Evolutionary conservation across 2,797 vertebrate genomes (phyloP), one percentile per base, ranked within the genome.

Genomic region (Pristis pectinata): DNA sequence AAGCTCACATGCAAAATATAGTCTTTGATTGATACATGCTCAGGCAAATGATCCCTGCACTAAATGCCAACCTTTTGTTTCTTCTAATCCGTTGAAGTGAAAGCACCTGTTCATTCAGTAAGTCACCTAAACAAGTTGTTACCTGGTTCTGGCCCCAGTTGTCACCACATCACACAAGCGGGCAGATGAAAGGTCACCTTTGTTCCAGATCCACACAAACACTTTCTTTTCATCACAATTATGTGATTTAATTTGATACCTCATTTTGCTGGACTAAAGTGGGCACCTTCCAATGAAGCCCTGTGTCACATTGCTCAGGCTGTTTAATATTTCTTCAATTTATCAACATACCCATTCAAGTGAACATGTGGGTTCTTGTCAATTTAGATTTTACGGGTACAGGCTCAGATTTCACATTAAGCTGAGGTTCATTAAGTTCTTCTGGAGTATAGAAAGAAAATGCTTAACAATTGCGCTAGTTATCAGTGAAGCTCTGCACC

Each of bases 91-190:
- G 96, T 87, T 83, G 94, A 95, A 95, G 95, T 95, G 95, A 94
- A 91, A 95, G 95, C 96, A 96, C 95, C 95, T 96, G 96, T 96
- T 95, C 95, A 72, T 95, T 96, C 95, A 83, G 95, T 95, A 96
- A 95, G 95, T 95, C 95, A 94, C 94, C 80, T 92, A 95, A 95
- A 95, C 94, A 95, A 95, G 95, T 95, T 95, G 95, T 70, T 83
- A 95, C 92, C 92, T 94, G 92, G 92, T 74, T 72, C 95, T 95
- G 94, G 95, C 76, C 94, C 61, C 95, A 94, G 95, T 95, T 95
- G 94, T 44, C 95, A 95, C 87, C 95, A 95, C 96, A 95, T 95
- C 96, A 95, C 95, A 96, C 95, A 91, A 89, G 95, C 95, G 95
- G 95, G 44, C 80, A 95, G 95, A 94, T 95, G 95, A 95, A 93